These are phyloP conservation scores for Physeter macrocephalus DNA, from an alignment of 2,113 vertebrate genomes.

Conservation along the genomic window DNA sequence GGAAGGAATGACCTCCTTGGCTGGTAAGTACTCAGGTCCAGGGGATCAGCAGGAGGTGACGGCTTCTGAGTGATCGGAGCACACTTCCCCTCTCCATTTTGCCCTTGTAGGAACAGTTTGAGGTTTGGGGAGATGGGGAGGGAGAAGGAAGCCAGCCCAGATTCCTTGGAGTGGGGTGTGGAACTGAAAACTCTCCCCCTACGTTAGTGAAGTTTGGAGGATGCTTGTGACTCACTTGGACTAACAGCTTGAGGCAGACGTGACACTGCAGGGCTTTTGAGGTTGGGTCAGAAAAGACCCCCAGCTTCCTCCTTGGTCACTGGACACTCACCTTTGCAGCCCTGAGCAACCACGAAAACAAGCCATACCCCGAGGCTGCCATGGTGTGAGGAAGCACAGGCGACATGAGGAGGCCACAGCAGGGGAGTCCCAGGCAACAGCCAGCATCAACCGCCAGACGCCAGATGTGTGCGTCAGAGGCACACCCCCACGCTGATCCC, in stretches of 20 bases:
- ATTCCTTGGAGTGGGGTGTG: neutral
- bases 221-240: neutral
- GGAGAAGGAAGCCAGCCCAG: neutral
- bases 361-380: neutral
- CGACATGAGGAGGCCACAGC: rapidly evolving
- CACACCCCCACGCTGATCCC: neutral
- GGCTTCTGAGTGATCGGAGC: neutral
- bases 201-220: neutral
- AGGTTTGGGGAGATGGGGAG: rapidly evolving
- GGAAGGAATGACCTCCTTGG: neutral
- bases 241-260: neutral
- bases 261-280: neutral
- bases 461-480: rapidly evolving
- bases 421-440: neutral
- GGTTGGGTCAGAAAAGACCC: neutral
- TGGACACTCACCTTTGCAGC: neutral
- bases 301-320: rapidly evolving
- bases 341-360: rapidly evolving
- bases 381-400: neutral
- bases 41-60: neutral
- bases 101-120: no score
- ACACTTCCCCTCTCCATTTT: neutral
- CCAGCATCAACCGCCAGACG: no score
- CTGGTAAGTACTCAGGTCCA: neutral
- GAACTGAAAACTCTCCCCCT: neutral